phyloP scores from a whole-genome alignment of 1,140 invertebrate species.

The Lasaia peninsularis region DNA sequence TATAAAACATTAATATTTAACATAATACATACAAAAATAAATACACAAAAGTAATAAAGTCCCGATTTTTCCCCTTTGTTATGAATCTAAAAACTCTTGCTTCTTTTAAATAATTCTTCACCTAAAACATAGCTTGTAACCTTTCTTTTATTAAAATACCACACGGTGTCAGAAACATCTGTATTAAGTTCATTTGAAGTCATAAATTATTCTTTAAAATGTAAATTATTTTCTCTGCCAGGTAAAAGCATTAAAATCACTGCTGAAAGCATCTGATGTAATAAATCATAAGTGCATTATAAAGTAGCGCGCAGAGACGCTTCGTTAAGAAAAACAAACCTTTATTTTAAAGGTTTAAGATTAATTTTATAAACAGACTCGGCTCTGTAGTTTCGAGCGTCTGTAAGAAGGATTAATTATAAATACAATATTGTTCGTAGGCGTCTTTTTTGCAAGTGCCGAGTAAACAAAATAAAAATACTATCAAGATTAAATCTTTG shows the following conservation, averaged over 20 bases:
- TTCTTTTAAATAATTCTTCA: background rate
- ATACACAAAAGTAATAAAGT: no score
- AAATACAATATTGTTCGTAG: background rate
- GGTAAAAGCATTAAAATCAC: slow-evolving; percentile 42
- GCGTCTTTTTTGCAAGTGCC: background rate
- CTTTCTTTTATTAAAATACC: background rate
- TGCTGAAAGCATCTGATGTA: slow-evolving; percentile 40
- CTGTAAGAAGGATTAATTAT: slow-evolving; percentile 12
- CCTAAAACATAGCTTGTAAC: background rate
- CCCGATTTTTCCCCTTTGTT: no score
- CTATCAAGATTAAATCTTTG: background rate
- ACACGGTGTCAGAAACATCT: slow-evolving; percentile 10
- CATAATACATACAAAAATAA: no score
- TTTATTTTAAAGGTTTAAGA: slow-evolving; percentile 38
- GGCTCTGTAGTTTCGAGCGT: slow-evolving; percentile 18
- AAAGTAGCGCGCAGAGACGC: slow-evolving; percentile 39
- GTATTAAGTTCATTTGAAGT: slow-evolving; percentile 11
- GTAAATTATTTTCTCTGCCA: slow-evolving; percentile 20
- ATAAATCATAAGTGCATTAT: slow-evolving; percentile 65
- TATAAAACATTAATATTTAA: no score
- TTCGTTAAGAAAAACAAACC: slow-evolving; percentile 61
- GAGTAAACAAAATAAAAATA: slow-evolving; percentile 2
- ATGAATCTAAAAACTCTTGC: no score
- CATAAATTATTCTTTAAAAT: slow-evolving; percentile 12
- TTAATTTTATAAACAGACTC: slow-evolving; percentile 34